Evolutionary conservation across 2,888 invertebrate genomes (phyloP), one percentile per base, ranked within the genome.

Genomic region (Drosophila lutescens): DNA sequence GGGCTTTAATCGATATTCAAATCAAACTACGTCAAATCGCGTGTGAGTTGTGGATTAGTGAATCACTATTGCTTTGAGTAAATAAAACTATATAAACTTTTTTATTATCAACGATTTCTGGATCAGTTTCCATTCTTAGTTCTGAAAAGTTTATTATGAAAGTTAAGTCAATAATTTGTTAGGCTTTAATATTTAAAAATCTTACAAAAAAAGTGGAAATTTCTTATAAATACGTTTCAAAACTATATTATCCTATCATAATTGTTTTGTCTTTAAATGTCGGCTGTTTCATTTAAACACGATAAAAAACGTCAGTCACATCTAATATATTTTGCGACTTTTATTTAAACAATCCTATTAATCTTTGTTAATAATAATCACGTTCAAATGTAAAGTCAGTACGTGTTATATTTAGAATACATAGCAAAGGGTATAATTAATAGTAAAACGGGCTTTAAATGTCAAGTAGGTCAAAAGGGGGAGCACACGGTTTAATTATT

Each of bases 1-100:
- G 12, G 62, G 62, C 49, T 49, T 61, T 26, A 63, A 62, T 49
- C 63, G 63, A 34, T 49, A 62, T 62, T 62, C 12, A 49, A 65
- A 65, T 30, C 32, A 5, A 26, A 43, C 6, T 58, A 13, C 40
- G 30, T 43, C 30, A 65, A 61, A 61, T 20, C 57, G 38, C 58
- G 30, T 63, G 43, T 43, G 23, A n/a, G 15, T 23, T 10, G 7
- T 0, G 15, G 36, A 56, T 56, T 17, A 13, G 17, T 62, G 47
- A 47, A 32, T 65, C 38, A 23, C 15, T 30, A 20, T 20, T 47
- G 26, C 30, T 1, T 17, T 17, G 9, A 10, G 32, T 32, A 17
- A 32, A 49, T 12, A 7, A 12, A 17, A 32, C 12, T 32, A 32
- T 17, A 32, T 49, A 4, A 34, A 17, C 3, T 8, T 32, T 32